Evolutionary conservation across 2,113 vertebrate genomes (phyloP).

Genomic region (Aegotheles bennettii): DNA sequence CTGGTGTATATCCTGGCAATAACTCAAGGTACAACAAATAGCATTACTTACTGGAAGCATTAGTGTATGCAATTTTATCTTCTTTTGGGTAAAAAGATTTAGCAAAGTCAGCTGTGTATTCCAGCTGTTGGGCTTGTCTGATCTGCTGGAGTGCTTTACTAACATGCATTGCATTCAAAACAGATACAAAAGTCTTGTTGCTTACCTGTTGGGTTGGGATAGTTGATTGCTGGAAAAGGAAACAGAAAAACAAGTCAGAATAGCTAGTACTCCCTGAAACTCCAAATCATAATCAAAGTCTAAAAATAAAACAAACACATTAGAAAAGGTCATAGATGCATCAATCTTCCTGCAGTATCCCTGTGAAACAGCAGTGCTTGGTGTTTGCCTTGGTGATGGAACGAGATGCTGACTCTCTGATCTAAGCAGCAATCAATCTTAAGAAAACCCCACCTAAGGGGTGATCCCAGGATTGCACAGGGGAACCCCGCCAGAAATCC

Average conservation of each 20-base stretch:
- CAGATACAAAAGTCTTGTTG: background rate
- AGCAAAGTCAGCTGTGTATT: background rate
- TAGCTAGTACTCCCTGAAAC: background rate
- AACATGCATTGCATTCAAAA: background rate
- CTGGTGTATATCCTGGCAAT: background rate
- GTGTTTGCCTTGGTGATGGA: background rate
- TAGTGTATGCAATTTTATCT: background rate
- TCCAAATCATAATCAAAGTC: background rate
- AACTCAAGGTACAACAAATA: background rate
- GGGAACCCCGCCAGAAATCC: background rate
- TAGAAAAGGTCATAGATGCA: background rate
- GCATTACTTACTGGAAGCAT: background rate
- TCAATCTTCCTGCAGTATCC: background rate
- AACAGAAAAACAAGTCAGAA: conserved; percentile 53
- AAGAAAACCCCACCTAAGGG: background rate
- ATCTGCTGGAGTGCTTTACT: background rate
- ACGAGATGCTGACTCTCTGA: background rate
- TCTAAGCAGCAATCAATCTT: background rate
- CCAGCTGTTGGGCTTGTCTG: background rate
- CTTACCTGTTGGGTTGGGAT: conserved; percentile 70
- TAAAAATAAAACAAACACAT: background rate
- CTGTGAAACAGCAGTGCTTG: background rate
- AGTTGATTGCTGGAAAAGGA: conserved; percentile 64
- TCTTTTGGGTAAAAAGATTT: background rate
- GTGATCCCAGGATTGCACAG: background rate